Percentiles rank a stretch among this genome's conserved stretches.
These are phyloP conservation scores for Catonia carolina DNA, from an alignment of 2,888 invertebrate species.

Conservation along the genomic window DNA sequence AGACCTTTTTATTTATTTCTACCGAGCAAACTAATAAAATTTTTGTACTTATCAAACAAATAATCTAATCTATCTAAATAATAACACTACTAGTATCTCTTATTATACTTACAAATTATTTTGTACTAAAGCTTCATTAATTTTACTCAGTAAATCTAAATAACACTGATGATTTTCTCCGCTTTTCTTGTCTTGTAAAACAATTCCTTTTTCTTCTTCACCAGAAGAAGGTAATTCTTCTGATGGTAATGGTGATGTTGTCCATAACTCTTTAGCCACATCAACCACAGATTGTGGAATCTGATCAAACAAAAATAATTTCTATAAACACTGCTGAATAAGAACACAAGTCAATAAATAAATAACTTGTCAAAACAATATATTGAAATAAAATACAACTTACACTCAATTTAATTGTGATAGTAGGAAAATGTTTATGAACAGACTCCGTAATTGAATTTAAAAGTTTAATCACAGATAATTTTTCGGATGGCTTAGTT, in stretches of 20 bases:
- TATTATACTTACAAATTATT: conserved; percentile 46
- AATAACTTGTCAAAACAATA: no score
- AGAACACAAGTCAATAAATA: no score
- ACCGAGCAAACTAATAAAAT: no score
- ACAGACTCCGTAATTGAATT: conserved; percentile 42
- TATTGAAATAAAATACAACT: no score
- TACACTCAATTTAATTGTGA: conserved; percentile 47
- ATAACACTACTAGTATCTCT: no score
- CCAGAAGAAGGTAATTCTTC: conserved; percentile 41
- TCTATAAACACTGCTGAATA: no score
- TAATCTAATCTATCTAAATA: no score
- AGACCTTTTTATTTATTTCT: no score
- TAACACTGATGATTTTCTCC: conserved; percentile 49
- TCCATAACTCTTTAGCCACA: conserved; percentile 47
- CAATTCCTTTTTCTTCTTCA: conserved; percentile 42
- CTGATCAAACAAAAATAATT: no score
- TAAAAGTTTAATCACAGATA: conserved; percentile 57
- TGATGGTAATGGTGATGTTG: conserved; percentile 40
- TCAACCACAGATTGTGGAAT: conserved; percentile 41
- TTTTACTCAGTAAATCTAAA: conserved; percentile 44
- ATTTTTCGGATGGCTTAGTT: conserved; percentile 79
- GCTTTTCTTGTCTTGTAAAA: conserved; percentile 42
- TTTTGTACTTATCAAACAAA: no score
- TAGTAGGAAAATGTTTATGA: conserved; percentile 55
- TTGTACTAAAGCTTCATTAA: conserved; percentile 51